Evolutionary conservation across 2,888 invertebrate species (phyloP).

Genomic region (Sericinus montela): DNA sequence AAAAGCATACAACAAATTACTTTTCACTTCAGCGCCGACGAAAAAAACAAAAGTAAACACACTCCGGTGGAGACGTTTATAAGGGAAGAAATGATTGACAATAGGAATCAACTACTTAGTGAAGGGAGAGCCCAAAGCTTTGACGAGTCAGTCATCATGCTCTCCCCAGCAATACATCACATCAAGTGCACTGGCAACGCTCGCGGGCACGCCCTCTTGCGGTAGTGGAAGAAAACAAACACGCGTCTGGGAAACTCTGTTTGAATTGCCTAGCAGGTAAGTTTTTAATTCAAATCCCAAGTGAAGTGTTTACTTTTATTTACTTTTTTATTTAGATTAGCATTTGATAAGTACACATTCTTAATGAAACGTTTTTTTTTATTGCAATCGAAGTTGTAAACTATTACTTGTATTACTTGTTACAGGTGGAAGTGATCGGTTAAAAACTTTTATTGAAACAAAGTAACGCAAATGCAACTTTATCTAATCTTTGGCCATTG

Average conservation of each 20-base stretch:
- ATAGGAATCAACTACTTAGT: constrained; percentile 32
- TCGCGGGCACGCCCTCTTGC: constrained; percentile 12
- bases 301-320: too few relatives aligned
- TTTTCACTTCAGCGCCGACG: constrained; percentile 16
- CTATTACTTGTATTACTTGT: too few relatives aligned
- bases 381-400: too few relatives aligned
- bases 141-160: constrained; percentile 23
- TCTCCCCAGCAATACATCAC: constrained; percentile 45
- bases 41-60: constrained; percentile 15
- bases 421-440: too few relatives aligned
- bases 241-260: constrained; percentile 11
- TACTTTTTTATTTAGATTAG: too few relatives aligned
- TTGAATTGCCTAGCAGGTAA: neutral
- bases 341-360: too few relatives aligned
- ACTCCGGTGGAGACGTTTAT: constrained; percentile 19
- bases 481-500: too few relatives aligned
- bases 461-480: too few relatives aligned
- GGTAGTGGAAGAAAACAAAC: neutral
- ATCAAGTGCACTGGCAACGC: constrained; percentile 35
- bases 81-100: constrained; percentile 31
- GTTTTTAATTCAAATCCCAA: too few relatives aligned
- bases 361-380: too few relatives aligned
- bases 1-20: constrained; percentile 8
- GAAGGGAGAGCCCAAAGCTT: constrained; percentile 29
- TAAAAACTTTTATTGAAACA: too few relatives aligned